These are phyloP conservation scores for Tonatia bakeri DNA, from an alignment of 2,113 vertebrate genomes.

Conservation along the genomic window DNA sequence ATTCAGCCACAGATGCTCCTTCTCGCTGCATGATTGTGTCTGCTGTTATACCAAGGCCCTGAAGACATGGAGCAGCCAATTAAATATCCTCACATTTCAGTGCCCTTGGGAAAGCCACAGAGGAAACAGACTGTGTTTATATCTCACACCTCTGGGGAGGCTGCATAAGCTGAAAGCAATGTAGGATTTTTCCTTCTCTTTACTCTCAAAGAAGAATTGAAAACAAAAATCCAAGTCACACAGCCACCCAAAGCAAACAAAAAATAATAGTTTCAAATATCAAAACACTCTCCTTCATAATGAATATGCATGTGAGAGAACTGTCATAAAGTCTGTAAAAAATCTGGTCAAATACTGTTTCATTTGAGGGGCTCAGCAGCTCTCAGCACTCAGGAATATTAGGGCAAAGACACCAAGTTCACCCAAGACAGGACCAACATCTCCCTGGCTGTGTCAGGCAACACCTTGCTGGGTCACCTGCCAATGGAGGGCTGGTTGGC, in stretches of 20 bases:
- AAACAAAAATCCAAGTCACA: slow-evolving; percentile 53
- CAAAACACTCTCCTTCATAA: slow-evolving; percentile 17
- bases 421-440: not conserved
- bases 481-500: rapidly evolving
- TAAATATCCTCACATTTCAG: slow-evolving; percentile 58
- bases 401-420: not conserved
- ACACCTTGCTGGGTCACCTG: not conserved
- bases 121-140: slow-evolving; percentile 73
- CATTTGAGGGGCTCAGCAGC: not conserved
- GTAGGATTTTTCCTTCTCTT: slow-evolving; percentile 44
- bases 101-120: slow-evolving; percentile 63
- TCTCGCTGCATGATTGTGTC: slow-evolving; percentile 36
- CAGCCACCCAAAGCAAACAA: slow-evolving; percentile 58
- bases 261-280: slow-evolving; percentile 47
- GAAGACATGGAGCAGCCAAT: slow-evolving; percentile 51
- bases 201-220: slow-evolving; percentile 61
- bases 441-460: not conserved
- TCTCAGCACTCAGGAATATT: not conserved
- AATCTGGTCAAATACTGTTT: not conserved
- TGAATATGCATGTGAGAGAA: slow-evolving; percentile 29
- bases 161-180: slow-evolving; percentile 53
- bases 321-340: slow-evolving; percentile 31
- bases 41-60: slow-evolving; percentile 42
- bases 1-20: slow-evolving; percentile 56
- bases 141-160: slow-evolving; percentile 69